Evolutionary conservation across 2,888 invertebrate species (phyloP), one percentile per base, ranked within the genome.

Genomic region (Prenolepis imparis): DNA sequence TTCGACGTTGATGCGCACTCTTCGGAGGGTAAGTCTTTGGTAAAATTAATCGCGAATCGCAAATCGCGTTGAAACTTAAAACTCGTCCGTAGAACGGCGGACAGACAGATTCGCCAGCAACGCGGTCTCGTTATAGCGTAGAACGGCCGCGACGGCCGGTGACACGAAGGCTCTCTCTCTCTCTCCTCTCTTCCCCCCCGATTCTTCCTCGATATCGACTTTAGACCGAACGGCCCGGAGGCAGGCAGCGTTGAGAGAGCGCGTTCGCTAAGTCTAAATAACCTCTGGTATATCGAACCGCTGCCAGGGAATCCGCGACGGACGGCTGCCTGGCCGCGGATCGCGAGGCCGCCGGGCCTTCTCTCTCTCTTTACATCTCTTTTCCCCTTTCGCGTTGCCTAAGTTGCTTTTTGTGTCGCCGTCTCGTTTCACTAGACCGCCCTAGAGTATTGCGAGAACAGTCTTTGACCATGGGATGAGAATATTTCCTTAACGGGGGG

Each of bases 301-400:
- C 75, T 75, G 75, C 75, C 75, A 77, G 75, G n/a, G 75, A 77
- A 77, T 77, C 75, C 75, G 75, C 75, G 91, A 89, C 88, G 90
- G 90, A 90, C 90, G 91, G 84, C 88, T 87, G 86, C 73, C 59
- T 63, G 67, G 63, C 68, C 44, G 81, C 44, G 28, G 78, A 81
- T 87, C 48, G 66, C 75, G 66, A 83, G 41, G 67, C 36, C 63
- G 75, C 32, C 55, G 55, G 75, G 64, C 36, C 52, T 64, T 61
- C n/a, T 52, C 11, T 15, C 21, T 48, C 32, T 9, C 21, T 64
- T 15, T 75, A 11, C 48, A 28, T 44, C 24, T 21, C n/a, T 63
- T 21, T 39, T 15, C 12, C 52, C 32, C 36, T 36, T 48, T 44
- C 12, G 59, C n/a, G n/a, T n/a, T n/a, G n/a, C n/a, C n/a, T n/a